A percentile compares a stretch with the other conserved stretches of the same genome.
Evolutionary conservation across 2,888 invertebrate species (phyloP).

Genomic region (Ryuthela nishihirai): DNA sequence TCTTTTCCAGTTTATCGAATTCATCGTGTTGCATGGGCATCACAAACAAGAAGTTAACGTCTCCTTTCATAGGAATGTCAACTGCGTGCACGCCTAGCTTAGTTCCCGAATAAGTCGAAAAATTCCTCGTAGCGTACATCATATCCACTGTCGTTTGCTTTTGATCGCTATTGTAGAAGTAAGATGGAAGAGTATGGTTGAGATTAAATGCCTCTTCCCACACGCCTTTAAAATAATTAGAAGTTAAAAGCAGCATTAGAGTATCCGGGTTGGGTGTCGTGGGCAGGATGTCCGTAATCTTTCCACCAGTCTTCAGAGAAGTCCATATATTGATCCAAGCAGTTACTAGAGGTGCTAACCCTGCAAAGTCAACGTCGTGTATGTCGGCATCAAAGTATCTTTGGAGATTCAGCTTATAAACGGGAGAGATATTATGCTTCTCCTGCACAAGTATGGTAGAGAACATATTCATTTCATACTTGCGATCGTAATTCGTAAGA

Average conservation of each 20-base stretch:
- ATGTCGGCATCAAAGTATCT: not conserved
- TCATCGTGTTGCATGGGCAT: not conserved
- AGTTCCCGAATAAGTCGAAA: not conserved
- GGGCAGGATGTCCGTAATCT: constrained; percentile 44
- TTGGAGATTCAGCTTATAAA: not conserved
- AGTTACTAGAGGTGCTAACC: not conserved
- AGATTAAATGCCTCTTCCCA: constrained; percentile 68
- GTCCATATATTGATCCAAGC: constrained; percentile 74
- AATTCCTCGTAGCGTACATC: not conserved
- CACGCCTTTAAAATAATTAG: constrained; percentile 77
- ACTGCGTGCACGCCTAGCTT: not conserved
- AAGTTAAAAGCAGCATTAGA: constrained; percentile 71
- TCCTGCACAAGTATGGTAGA: not conserved
- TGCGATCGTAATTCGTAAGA: not conserved
- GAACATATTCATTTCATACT: not conserved
- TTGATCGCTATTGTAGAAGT: not conserved
- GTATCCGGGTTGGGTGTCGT: constrained; percentile 56
- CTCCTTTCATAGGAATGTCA: not conserved
- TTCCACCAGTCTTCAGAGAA: constrained; percentile 69
- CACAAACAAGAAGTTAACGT: not conserved
- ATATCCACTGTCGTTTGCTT: not conserved
- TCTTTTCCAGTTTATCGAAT: not conserved
- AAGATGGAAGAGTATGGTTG: not conserved
- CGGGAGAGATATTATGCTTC: not conserved
- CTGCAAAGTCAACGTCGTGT: not conserved